Base-by-base conservation (phyloP, 1,140 invertebrate genomes). In the Trachelipus rathkii region DNA sequence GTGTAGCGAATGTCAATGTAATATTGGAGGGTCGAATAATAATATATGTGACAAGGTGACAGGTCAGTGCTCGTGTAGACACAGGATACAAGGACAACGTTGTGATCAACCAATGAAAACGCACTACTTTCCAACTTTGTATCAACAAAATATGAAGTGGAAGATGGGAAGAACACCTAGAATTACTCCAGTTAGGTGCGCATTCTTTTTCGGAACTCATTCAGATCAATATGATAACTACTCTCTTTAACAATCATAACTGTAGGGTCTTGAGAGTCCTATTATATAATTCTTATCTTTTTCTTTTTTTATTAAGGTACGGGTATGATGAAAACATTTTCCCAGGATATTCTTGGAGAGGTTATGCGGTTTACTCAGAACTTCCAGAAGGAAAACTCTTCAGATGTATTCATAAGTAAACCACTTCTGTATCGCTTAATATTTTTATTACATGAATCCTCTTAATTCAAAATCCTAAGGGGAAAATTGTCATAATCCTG, bases 51-150 rank as follows among this genome's bases (percentile, higher is more conserved):
- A 99, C 85, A 97, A 95, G 83, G 83, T 82, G n/a, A 92, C 89
- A 13, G 97, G 97, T 0, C 93, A 97, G 83, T 99, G 97, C 87
- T 86, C 86, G 13, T 89, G 88, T 82, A 81, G 90, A 82, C 83
- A 84, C 8, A 96, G 95, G 45, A 91, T 99, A 0, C 90, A 89
- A 2, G 97, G 97, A 1, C 85, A 89, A n/a, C 91, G 90, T 4
- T 99, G 97, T 84, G 91, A 93, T 78, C 88, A 92, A 81, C 94
- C 95, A 0, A 85, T 96, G 45, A 87, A 91, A 73, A 89, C 92
- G 0, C 95, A 98, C 84, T 99, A 95, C 85, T 97, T 96, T 87
- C 97, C 97, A 0, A 96, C 94, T 0, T 86, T 99, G 0, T 92
- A 97, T 84, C 96, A 99, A 83, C 92, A 78, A 46, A 85, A 79